A percentile compares a stretch with the other conserved stretches of the same genome.
Conservation (phyloP, 2,888 invertebrate genomes). For the Flexamia atlantica region DNA sequence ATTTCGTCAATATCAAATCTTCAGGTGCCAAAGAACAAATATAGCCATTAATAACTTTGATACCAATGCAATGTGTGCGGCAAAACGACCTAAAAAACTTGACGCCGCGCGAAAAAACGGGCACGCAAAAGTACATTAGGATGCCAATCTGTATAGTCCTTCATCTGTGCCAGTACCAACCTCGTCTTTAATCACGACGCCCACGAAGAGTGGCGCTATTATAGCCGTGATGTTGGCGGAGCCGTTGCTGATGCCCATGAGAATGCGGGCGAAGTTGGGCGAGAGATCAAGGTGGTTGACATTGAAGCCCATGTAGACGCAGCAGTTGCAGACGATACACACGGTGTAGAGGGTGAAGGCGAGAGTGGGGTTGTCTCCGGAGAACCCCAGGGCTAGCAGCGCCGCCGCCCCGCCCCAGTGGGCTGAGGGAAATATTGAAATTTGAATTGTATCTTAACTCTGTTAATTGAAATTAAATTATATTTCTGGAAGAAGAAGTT, state of each 20-base stretch:
- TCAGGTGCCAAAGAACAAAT: no score
- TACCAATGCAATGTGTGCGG: no score
- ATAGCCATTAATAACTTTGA: no score
- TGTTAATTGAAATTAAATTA: no score
- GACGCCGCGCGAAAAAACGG: no score
- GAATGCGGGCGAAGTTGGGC: conserved; percentile 88
- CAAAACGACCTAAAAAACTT: no score
- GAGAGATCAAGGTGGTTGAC: conserved; percentile 91
- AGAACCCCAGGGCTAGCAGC: conserved; percentile 64
- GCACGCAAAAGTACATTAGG: no score
- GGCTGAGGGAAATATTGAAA: conserved; percentile 45
- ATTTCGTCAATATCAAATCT: no score
- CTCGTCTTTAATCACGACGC: conserved; percentile 82
- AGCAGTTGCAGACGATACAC: conserved; percentile 79
- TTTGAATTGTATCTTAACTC: no score
- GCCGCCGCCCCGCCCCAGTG: conserved; percentile 65
- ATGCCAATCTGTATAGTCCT: no score
- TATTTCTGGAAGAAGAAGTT: no score
- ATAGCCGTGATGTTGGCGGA: conserved; percentile 87
- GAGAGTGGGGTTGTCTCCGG: conserved; percentile 58
- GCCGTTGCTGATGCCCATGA: conserved; percentile 92
- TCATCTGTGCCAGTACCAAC: conserved; percentile 78
- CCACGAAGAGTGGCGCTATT: conserved; percentile 86
- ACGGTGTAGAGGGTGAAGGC: conserved; percentile 66
- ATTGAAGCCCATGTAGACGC: conserved; percentile 82